Evolutionary conservation across 2,888 invertebrate genomes (phyloP).

Genomic region (Pyrrhia umbra): DNA sequence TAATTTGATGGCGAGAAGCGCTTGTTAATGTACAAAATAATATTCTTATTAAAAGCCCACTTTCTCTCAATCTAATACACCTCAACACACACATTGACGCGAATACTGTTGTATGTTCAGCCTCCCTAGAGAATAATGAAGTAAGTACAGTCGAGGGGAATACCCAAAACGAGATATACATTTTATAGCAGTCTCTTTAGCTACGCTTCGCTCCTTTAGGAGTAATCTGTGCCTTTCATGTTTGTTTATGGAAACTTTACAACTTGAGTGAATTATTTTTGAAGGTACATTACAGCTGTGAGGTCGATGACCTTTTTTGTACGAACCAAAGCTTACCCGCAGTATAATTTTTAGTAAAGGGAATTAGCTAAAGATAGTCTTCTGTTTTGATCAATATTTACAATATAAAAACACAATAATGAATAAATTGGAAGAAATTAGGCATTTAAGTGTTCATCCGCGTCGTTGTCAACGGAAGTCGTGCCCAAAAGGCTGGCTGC

Average conservation of each 20-base stretch:
- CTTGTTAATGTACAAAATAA: too few species aligned
- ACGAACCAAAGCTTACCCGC: too few species aligned
- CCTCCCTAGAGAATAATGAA: slow-evolving; percentile 33
- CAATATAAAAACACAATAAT: too few species aligned
- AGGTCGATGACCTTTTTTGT: background rate
- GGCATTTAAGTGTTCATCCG: too few species aligned
- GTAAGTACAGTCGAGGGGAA: slow-evolving; percentile 12
- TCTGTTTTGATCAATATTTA: too few species aligned
- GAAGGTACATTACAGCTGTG: background rate
- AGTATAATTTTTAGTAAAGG: too few species aligned
- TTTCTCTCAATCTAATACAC: too few species aligned
- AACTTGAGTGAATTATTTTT: background rate
- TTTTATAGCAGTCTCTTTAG: slow-evolving; percentile 32
- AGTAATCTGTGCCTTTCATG: slow-evolving; percentile 2
- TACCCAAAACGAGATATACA: slow-evolving; percentile 31
- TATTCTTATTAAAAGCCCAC: too few species aligned
- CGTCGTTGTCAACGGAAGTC: too few species aligned
- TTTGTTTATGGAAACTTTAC: background rate
- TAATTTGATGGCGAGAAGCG: too few species aligned
- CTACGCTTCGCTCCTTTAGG: background rate
- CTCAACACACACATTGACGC: slow-evolving; percentile 11
- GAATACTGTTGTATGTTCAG: background rate
- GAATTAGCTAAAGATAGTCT: background rate
- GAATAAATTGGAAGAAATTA: too few species aligned
- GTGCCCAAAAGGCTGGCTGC: too few species aligned